Evolutionary conservation across 1,140 invertebrate genomes (phyloP), one percentile per base, ranked within the genome.

Genomic region (Kradibia gibbosae): DNA sequence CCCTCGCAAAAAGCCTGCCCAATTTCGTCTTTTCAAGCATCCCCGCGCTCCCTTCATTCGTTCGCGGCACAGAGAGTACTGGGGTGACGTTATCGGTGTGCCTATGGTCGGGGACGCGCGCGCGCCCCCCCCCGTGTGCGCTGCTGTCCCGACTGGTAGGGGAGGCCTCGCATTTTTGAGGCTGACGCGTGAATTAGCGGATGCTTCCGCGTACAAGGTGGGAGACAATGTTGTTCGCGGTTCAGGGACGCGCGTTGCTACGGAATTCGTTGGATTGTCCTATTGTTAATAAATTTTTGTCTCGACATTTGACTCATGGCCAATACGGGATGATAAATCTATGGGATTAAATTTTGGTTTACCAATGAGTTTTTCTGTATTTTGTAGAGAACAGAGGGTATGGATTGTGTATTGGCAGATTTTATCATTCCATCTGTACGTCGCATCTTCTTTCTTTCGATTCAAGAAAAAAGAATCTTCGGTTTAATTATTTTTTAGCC

Each of bases 101-200:
- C n/a, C n/a, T n/a, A n/a, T n/a, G n/a, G 8, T 48, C 45, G 8
- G 45, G 45, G 45, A 48, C 45, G 17, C 45, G 17, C 45, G 7
- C 45, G 45, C 45, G 7, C 45, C 8, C 45, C 45, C 45, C 45
- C 17, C 34, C 62, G 17, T 17, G 15, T 17, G n/a, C 8, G 2
- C 77, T 39, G 62, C 45, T 34, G 11, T 4, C n/a, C 70, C 60
- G 42, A 57, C 1, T 5, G 42, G n/a, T 25, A 31, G 7, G 57
- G 11, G 34, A 42, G 50, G 77, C 76, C 55, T 25, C n/a, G 48
- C 36, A 73, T 73, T 73, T 78, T 73, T 73, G 78, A 73, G 78
- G 70, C 78, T 48, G 78, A 25, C 65, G 39, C 42, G 70, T 70
- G 53, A 50, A 80, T 80, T 72, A 45, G 34, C 48, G 75, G 20